phyloP scores from a whole-genome alignment of 2,797 vertebrate species.

The Enteromius mattozi region DNA sequence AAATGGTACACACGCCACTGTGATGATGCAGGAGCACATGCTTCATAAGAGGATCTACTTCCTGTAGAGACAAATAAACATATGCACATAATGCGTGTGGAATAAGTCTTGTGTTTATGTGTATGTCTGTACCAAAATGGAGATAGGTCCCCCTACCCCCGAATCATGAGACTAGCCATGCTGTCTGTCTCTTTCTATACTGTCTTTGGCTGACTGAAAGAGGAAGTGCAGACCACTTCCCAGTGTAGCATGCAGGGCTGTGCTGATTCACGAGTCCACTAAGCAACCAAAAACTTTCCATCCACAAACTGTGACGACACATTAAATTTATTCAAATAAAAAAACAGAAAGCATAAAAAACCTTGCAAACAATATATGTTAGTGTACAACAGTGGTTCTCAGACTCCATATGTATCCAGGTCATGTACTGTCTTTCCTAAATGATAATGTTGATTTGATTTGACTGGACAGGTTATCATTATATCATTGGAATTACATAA shows the following conservation, averaged over 20 bases:
- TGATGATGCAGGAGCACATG: conserved; percentile 56
- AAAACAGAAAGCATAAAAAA: neutral
- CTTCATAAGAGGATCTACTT: conserved; percentile 57
- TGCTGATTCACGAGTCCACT: conserved; percentile 60
- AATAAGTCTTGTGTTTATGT: conserved; percentile 12
- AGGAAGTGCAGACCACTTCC: conserved; percentile 64
- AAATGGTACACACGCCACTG: conserved; percentile 35
- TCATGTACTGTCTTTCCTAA: no score
- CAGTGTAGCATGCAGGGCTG: conserved; percentile 51
- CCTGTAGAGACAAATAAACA: conserved; percentile 34
- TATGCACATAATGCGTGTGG: conserved; percentile 19
- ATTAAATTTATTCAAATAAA: neutral
- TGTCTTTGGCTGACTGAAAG: conserved; percentile 53
- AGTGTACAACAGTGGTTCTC: neutral
- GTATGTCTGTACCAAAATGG: conserved; percentile 32
- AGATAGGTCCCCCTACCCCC: conserved; percentile 20
- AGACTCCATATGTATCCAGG: neutral
- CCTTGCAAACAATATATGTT: neutral
- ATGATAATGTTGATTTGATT: neutral
- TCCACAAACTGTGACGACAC: conserved; percentile 39
- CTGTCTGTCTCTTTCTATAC: conserved; percentile 39
- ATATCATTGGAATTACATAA: neutral
- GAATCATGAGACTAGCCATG: conserved; percentile 56
- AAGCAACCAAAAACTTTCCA: conserved; percentile 44
- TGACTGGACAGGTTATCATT: neutral